Evolutionary conservation across 2,888 invertebrate genomes (phyloP).

Genomic region (Drosophila helvetica): DNA sequence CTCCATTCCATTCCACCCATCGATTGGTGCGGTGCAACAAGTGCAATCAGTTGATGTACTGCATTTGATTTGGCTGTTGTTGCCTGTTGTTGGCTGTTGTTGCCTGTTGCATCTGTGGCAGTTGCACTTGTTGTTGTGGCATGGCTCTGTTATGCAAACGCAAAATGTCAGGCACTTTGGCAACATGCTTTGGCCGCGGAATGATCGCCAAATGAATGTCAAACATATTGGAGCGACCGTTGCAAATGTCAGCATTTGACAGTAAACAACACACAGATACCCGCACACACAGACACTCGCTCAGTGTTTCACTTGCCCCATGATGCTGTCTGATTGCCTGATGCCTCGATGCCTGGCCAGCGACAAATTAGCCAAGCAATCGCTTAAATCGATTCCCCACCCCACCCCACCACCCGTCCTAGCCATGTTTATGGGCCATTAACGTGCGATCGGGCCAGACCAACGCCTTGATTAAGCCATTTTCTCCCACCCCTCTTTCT

Average conservation of each 20-base stretch:
- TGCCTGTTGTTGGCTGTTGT: constrained; percentile 56
- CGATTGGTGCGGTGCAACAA: constrained; percentile 60
- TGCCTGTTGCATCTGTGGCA: constrained; percentile 45
- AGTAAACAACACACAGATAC: constrained; percentile 54
- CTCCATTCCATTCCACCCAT: constrained; percentile 23
- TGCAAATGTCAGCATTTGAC: constrained; percentile 75
- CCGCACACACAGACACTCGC: constrained; percentile 20
- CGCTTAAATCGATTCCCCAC: constrained; percentile 44
- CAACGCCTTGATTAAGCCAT: constrained; percentile 76
- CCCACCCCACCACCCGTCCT: constrained; percentile 9
- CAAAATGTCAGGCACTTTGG: constrained; percentile 76
- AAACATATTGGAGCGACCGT: constrained; percentile 71
- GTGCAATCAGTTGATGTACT: constrained; percentile 74
- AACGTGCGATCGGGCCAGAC: constrained; percentile 59
- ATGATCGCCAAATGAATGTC: constrained; percentile 66
- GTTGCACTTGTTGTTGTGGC: constrained; percentile 36
- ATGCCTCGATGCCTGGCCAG: constrained; percentile 52
- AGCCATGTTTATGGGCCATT: constrained; percentile 72
- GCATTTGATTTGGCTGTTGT: constrained; percentile 68
- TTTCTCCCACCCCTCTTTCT: constrained; percentile 35
- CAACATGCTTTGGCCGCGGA: constrained; percentile 61
- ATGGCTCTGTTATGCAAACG: constrained; percentile 65
- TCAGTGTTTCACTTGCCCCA: constrained; percentile 62
- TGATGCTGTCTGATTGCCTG: constrained; percentile 66
- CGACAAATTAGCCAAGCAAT: constrained; percentile 73